Base-by-base conservation (phyloP, 1,140 invertebrate genomes). In the Rhagoletis zephyria region DNA sequence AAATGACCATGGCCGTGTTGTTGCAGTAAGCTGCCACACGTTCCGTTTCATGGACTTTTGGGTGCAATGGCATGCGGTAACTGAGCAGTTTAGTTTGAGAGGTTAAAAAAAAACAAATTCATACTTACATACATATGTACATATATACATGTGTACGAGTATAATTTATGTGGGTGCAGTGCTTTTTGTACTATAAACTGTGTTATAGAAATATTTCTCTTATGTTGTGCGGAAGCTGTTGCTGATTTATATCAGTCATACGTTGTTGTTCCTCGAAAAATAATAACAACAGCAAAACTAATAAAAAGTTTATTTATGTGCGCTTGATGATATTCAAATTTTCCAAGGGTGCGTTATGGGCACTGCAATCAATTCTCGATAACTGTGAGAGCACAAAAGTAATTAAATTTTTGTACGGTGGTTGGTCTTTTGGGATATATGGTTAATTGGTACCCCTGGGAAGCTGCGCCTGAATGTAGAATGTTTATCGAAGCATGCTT, bases 1-100 rank as follows among this genome's bases (percentile, higher is more conserved):
- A 45, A 81, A 81, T 81, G 74, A 30, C 74, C 74, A 81, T 81
- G 74, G 48, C 74, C 74, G 74, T 81, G 74, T 81, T 81, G 74
- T 81, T 81, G 74, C 45, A 48, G n/a, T 30, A 67, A 67, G n/a
- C 67, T 74, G 67, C 74, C 74, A 81, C 74, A 48, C 74, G 74
- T 81, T 81, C 67, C 67, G 42, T 74, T 74, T 74, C 74, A 81
- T 81, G 74, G 74, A 81, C 48, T 81, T 81, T 81, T 56, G n/a
- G 45, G 70, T 77, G 70, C 70, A 77, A 56, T 81, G 74, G 74
- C 74, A 81, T 81, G 74, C 74, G 48, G 48, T 81, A 56, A 59
- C 48, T 59, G 19, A 67, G 64, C 30, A 4, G 16, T 16, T 30
- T 30, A 67, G 6, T 40, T 40, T n/a, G 4, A 63, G 12, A 2